A percentile compares a stretch with the other conserved stretches of the same genome.
Conservation (phyloP, 2,888 invertebrate genomes). For the Trichopoda pennipes region DNA sequence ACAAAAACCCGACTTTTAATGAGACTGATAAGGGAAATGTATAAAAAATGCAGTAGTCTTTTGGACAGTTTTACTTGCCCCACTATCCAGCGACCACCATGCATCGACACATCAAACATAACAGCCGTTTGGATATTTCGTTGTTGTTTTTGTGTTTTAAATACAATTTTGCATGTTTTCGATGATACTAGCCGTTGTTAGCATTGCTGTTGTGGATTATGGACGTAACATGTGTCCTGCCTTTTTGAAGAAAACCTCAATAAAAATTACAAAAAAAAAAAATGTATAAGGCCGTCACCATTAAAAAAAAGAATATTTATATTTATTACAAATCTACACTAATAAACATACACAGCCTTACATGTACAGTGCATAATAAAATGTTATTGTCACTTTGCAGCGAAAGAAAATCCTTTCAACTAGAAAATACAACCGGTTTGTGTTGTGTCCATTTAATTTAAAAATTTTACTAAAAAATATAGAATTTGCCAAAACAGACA, state of each 20-base stretch:
- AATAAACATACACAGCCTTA: background rate
- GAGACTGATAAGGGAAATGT: constrained; percentile 55
- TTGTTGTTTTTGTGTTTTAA: constrained; percentile 38
- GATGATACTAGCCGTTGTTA: constrained; percentile 23
- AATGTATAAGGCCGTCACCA: constrained; percentile 75
- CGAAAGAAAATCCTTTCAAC: too few relatives aligned
- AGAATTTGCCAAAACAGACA: too few relatives aligned
- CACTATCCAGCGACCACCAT: constrained; percentile 44
- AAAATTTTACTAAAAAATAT: too few relatives aligned
- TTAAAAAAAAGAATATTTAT: constrained; percentile 75
- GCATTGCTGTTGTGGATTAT: constrained; percentile 60
- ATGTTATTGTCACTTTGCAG: background rate
- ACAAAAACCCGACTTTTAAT: constrained; percentile 66
- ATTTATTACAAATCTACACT: constrained; percentile 5
- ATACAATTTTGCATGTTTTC: constrained; percentile 55
- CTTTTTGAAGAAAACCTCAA: constrained; percentile 76
- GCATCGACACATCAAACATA: constrained; percentile 53
- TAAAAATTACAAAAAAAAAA: constrained; percentile 76
- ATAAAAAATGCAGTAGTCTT: constrained; percentile 63
- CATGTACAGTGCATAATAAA: constrained; percentile 32
- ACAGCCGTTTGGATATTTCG: constrained; percentile 50
- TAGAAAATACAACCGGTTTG: too few relatives aligned
- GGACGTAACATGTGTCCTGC: constrained; percentile 75
- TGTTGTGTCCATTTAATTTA: too few relatives aligned
- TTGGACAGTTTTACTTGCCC: constrained; percentile 33